Base-by-base conservation (phyloP, 2,888 invertebrate species). In the Troglohyphantes excavatus region DNA sequence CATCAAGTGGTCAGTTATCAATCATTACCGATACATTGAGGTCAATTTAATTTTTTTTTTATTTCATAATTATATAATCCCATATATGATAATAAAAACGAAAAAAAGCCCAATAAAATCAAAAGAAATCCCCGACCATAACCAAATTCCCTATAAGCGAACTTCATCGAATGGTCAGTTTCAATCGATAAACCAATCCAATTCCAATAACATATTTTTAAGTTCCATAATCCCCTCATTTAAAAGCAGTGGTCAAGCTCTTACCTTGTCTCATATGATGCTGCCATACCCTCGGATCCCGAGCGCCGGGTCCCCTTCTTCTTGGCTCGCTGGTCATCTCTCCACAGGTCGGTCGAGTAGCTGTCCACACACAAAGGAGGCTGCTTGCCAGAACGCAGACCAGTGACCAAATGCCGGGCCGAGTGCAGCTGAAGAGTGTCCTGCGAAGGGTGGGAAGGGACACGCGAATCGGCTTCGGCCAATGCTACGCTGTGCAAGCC, bases 341-440 rank as follows among this genome's bases (percentile, higher is more conserved):
- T 23, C 2, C 13, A 46, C 33, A 9, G 21, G 29, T 27, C 26
- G 70, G 46, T 73, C 73, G 79, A 9, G 70, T 11, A 72, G 73
- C 59, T 85, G 82, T 68, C 79, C 87, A 87, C 53, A 82, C 82
- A 82, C 73, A 75, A 88, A 81, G 73, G 75, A 65, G 65, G 33
- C 82, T 73, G 82, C 82, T 82, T 70, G 82, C 88, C 75, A 73
- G 72, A 67, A 68, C 76, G 88, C 82, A 88, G 82, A 82, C 88
- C 88, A 88, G 82, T 88, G 88, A 75, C 88, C 88, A 88, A 88
- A 88, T 88, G 88, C 82, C 85, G 75, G 84, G 65, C 84, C 61
- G 76, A 67, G 53, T 70, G 79, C 70, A 26, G 79, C 46, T 67
- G 53, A n/a, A 78, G 68, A 68, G 78, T 61, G 59, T 11, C 61